These are phyloP conservation scores for Chaenogobius annularis DNA, from an alignment of 2,113 vertebrate genomes.

Conservation along the genomic window DNA sequence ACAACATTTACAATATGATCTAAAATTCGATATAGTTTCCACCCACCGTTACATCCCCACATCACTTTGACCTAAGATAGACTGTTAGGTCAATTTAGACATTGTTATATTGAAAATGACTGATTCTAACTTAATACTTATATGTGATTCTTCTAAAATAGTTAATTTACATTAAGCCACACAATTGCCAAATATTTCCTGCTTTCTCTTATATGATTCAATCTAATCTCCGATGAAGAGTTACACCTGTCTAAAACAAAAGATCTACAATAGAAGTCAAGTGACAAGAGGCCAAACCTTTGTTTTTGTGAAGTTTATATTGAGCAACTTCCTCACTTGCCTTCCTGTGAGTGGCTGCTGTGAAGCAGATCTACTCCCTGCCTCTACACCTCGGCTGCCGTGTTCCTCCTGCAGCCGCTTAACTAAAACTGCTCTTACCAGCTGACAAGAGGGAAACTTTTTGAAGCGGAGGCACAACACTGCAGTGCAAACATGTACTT, in stretches of 20 bases:
- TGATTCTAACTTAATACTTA: background rate
- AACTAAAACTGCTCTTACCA: background rate
- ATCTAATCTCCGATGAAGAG: background rate
- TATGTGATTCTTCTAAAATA: background rate
- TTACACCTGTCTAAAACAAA: background rate
- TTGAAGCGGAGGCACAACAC: background rate
- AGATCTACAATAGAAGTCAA: background rate
- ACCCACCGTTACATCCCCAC: too few relatives aligned
- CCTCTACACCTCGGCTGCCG: background rate
- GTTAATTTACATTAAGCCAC: background rate
- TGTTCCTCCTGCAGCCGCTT: background rate
- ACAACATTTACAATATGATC: too few relatives aligned
- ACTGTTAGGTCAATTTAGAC: background rate
- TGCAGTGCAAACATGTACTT: background rate
- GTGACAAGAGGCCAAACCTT: background rate
- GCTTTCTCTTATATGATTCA: too few relatives aligned
- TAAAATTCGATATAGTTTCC: too few relatives aligned
- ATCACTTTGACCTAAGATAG: background rate
- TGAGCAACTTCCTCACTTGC: slow-evolving; percentile 6
- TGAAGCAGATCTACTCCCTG: background rate
- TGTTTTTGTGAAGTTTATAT: background rate
- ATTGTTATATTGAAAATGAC: too few relatives aligned
- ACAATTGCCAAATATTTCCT: too few relatives aligned
- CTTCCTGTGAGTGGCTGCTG: slow-evolving; percentile 1
- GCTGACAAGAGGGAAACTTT: background rate